Percentiles rank a stretch among this genome's conserved stretches.
phyloP scores from a whole-genome alignment of 2,888 invertebrate genomes.

The Scaptomyza tumidula region DNA sequence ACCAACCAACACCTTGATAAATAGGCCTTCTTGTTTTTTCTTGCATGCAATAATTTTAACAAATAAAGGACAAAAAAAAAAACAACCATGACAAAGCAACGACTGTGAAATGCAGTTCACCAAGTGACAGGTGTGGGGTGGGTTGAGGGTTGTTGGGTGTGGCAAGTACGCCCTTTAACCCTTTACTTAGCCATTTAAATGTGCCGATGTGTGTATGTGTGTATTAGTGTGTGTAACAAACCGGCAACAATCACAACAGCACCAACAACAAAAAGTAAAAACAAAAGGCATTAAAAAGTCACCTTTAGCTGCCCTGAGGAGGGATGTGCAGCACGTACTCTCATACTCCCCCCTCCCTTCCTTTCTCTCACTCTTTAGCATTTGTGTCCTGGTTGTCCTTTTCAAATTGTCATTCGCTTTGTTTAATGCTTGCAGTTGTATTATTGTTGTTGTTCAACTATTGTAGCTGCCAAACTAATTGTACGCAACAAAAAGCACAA shows the following conservation, averaged over 20 bases:
- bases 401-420: slow-evolving; percentile 71
- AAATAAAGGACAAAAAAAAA: slow-evolving; percentile 58
- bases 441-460: slow-evolving; percentile 29
- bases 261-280: slow-evolving; percentile 29
- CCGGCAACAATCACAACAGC: slow-evolving; percentile 67
- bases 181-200: slow-evolving; percentile 35
- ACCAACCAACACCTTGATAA: neutral
- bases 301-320: slow-evolving; percentile 58
- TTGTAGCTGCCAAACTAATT: slow-evolving; percentile 72
- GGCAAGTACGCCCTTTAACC: slow-evolving; percentile 39
- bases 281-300: slow-evolving; percentile 74
- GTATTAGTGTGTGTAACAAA: slow-evolving; percentile 46
- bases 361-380: neutral
- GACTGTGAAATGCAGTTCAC: slow-evolving; percentile 25
- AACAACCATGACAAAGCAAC: slow-evolving; percentile 48
- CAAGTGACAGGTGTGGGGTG: neutral
- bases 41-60: slow-evolving; percentile 62
- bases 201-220: neutral
- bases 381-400: slow-evolving; percentile 56
- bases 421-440: slow-evolving; percentile 71
- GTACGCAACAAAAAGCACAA: slow-evolving; percentile 73
- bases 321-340: slow-evolving; percentile 43
- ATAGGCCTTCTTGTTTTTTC: neutral
- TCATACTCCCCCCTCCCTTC: neutral
- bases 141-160: slow-evolving; percentile 1